Conservation (phyloP, 2,113 vertebrate genomes). For the Phocoena phocoena region DNA sequence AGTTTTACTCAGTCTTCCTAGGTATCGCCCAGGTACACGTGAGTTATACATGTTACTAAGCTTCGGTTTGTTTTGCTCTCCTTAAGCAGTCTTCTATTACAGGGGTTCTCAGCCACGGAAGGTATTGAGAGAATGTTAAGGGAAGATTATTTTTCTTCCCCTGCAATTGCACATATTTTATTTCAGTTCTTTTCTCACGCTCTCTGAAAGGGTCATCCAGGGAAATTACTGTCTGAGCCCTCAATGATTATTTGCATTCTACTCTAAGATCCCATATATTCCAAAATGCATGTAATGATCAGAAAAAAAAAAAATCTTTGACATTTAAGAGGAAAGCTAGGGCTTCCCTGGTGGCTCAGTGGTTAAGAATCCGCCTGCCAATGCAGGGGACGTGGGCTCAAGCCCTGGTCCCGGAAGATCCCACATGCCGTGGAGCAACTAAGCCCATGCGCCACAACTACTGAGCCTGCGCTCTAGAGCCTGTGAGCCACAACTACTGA, state of each 20-base stretch:
- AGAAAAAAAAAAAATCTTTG: neutral
- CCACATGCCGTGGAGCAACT: no score
- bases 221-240: neutral
- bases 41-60: neutral
- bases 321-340: neutral
- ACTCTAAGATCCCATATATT: neutral
- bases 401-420: no score
- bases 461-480: no score
- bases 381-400: no score
- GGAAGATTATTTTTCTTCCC: neutral
- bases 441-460: no score
- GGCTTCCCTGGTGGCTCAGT: no score
- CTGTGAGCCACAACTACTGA: no score
- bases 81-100: neutral
- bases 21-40: neutral
- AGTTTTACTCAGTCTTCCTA: neutral
- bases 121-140: neutral
- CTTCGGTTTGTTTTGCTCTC: neutral
- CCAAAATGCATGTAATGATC: neutral
- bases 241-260: neutral
- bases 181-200: neutral
- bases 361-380: no score
- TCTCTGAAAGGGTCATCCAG: neutral
- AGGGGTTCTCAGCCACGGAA: neutral
- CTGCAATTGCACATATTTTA: neutral